Conservation (phyloP, 2,113 vertebrate species). For the Steatornis caripensis region DNA sequence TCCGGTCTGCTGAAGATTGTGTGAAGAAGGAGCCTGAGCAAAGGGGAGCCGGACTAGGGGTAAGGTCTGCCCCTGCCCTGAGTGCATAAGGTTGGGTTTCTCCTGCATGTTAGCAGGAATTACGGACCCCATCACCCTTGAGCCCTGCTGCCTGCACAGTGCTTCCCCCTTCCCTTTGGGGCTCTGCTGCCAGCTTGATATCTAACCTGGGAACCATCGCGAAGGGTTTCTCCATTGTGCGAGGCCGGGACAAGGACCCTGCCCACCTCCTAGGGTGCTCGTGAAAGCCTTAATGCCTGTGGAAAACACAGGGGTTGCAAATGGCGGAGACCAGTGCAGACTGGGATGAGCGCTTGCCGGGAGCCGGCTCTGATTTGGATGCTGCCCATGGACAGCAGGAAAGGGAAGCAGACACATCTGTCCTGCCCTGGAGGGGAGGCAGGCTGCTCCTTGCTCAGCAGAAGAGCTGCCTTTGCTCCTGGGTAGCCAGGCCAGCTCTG, state of each 20-base stretch:
- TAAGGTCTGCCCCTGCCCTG: neutral
- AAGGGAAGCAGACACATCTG: neutral
- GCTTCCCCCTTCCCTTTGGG: neutral
- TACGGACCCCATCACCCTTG: neutral
- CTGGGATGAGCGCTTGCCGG: neutral
- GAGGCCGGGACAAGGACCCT: neutral
- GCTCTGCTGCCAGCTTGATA: rapidly evolving
- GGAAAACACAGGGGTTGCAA: neutral
- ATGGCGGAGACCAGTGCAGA: neutral
- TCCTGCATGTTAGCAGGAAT: neutral
- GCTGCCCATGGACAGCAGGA: neutral
- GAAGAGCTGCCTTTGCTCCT: neutral
- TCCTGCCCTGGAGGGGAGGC: neutral
- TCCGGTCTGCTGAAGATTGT: neutral
- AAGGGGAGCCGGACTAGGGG: neutral
- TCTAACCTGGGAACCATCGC: neutral
- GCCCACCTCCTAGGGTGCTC: neutral
- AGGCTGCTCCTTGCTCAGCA: neutral
- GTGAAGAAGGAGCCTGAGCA: neutral
- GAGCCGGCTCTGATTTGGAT: neutral
- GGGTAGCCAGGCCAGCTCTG: neutral
- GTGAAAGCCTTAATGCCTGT: neutral
- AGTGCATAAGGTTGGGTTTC: neutral
- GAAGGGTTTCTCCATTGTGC: rapidly evolving
- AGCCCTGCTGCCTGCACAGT: neutral